Evolutionary conservation across 2,797 vertebrate genomes (phyloP).

Genomic region (Gobionotothen gibberifrons): DNA sequence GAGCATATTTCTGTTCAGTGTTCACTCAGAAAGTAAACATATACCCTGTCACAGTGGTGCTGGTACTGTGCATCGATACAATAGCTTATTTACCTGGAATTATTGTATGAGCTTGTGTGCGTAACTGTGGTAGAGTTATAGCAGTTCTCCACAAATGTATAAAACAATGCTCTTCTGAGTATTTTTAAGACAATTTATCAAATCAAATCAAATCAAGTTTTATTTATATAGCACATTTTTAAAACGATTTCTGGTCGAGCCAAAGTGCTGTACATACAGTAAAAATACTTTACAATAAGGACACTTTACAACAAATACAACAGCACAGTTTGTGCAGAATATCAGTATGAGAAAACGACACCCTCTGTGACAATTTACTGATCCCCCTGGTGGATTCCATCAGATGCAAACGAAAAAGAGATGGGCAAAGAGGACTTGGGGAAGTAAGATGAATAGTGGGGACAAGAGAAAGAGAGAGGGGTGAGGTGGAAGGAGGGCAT

Average conservation of each 20-base stretch:
- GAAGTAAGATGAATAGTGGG: constrained; percentile 26
- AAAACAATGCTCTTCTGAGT: neutral
- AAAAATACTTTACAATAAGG: too few relatives aligned
- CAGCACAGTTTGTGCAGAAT: too few relatives aligned
- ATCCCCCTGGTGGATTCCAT: constrained; percentile 2
- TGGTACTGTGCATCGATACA: neutral
- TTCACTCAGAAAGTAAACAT: constrained; percentile 1
- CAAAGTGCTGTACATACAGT: too few relatives aligned
- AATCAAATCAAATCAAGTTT: too few relatives aligned
- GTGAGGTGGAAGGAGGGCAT: constrained; percentile 23
- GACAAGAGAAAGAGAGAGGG: constrained; percentile 22
- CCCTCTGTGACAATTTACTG: neutral
- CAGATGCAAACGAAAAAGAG: constrained; percentile 1
- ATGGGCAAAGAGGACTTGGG: neutral
- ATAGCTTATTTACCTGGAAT: neutral
- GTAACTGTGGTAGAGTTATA: neutral
- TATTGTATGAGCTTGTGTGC: neutral
- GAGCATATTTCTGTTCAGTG: neutral
- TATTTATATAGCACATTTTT: too few relatives aligned
- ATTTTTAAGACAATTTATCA: too few relatives aligned
- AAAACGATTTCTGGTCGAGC: too few relatives aligned
- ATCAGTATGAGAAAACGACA: too few relatives aligned
- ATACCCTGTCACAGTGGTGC: neutral
- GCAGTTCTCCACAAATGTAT: neutral
- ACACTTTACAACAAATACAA: too few relatives aligned